Percentiles rank a stretch among this genome's conserved stretches.
Conservation (phyloP, 2,113 vertebrate genomes). For the Seriola rivoliana region DNA sequence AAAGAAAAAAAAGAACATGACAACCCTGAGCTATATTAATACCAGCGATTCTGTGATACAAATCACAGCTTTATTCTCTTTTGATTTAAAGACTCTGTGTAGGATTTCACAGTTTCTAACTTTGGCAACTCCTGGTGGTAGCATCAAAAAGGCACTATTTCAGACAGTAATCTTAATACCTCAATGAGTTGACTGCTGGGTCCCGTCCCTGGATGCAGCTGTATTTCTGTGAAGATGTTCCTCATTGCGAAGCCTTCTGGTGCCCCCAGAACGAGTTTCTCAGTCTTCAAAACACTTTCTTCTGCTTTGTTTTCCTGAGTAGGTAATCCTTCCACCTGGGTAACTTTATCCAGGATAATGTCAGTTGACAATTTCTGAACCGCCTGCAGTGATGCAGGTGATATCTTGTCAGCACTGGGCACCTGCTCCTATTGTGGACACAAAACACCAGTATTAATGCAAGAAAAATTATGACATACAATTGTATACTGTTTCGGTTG, state of each 20-base stretch:
- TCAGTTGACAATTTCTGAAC: constrained; percentile 12
- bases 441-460: neutral
- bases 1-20: too few relatives aligned
- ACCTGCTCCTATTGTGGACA: constrained; percentile 10
- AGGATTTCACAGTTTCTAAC: neutral
- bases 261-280: constrained; percentile 23
- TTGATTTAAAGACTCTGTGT: neutral
- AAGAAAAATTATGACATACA: neutral
- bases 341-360: neutral
- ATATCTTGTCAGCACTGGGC: neutral
- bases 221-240: constrained; percentile 69
- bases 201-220: constrained; percentile 50
- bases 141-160: fast-evolving
- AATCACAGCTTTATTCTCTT: too few relatives aligned
- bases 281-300: neutral
- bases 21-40: too few relatives aligned
- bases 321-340: neutral
- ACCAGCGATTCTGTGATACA: too few relatives aligned
- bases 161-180: constrained; percentile 61
- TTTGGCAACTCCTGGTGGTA: neutral
- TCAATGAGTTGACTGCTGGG: constrained; percentile 57
- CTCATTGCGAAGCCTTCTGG: constrained; percentile 52
- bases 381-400: neutral
- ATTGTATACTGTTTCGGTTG: neutral
- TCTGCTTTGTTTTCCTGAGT: neutral